A percentile compares a stretch with the other conserved stretches of the same genome.
Evolutionary conservation across 2,113 vertebrate genomes (phyloP).

Genomic region (Thamnaconus septentrionalis): DNA sequence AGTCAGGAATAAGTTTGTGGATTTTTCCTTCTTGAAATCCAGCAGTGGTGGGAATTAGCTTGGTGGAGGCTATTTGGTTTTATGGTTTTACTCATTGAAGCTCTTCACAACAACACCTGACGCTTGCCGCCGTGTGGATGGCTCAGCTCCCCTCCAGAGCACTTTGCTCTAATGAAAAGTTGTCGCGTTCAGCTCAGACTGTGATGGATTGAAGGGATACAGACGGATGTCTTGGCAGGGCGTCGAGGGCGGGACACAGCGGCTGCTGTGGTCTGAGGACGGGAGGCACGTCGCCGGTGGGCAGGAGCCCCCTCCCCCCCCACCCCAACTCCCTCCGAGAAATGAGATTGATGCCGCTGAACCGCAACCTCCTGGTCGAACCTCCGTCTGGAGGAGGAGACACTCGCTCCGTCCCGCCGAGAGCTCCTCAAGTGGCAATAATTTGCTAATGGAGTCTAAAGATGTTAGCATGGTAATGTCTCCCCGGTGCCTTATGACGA

Average conservation of each 20-base stretch:
- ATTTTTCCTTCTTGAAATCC: too few species aligned
- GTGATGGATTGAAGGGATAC: constrained; percentile 66
- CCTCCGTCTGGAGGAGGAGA: constrained; percentile 52
- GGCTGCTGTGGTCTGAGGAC: not conserved
- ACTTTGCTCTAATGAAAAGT: constrained; percentile 67
- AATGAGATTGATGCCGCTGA: constrained; percentile 65
- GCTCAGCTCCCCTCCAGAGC: constrained; percentile 27
- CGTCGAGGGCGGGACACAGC: too few species aligned
- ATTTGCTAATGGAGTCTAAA: constrained; percentile 49
- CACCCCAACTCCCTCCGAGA: not conserved
- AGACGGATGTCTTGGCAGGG: not conserved
- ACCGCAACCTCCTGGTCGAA: constrained; percentile 40
- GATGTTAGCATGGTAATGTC: constrained; percentile 12
- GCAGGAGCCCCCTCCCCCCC: constrained; percentile 22
- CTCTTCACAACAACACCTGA: too few species aligned
- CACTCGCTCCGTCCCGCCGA: constrained; percentile 19
- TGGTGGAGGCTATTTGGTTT: too few species aligned
- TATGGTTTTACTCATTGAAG: too few species aligned
- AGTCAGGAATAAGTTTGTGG: too few species aligned
- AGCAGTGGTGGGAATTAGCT: too few species aligned
- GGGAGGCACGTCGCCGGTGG: constrained; percentile 32
- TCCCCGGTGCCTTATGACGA: constrained; percentile 8
- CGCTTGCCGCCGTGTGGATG: too few species aligned
- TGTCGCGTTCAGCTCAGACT: constrained; percentile 43
- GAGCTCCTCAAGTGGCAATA: constrained; percentile 17